phyloP scores from a whole-genome alignment of 2,113 vertebrate species.

The Neodontobutis hainanensis region DNA sequence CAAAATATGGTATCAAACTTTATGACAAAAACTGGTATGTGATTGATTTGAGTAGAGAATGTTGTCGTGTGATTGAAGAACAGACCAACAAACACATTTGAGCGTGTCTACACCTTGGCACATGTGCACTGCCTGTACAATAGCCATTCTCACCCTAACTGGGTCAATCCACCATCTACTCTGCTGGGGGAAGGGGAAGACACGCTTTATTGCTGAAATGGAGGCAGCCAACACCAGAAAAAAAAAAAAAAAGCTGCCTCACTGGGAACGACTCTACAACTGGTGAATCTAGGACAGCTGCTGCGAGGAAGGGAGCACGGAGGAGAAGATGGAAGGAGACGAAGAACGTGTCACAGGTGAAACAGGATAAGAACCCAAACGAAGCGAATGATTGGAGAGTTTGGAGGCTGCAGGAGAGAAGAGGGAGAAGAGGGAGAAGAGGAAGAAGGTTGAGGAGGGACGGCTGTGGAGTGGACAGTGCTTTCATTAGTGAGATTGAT shows the following conservation, averaged over 20 bases:
- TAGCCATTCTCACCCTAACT: slow-evolving; percentile 66
- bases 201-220: slow-evolving; percentile 46
- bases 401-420: slow-evolving; percentile 39
- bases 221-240: slow-evolving; percentile 42
- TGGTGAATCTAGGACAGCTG: slow-evolving; percentile 51
- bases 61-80: too few relatives aligned
- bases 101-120: slow-evolving; percentile 38
- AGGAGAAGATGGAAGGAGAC: slow-evolving; percentile 13
- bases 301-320: slow-evolving; percentile 10
- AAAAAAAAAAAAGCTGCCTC: slow-evolving; percentile 33
- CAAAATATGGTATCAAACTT: too few relatives aligned
- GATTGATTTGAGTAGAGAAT: too few relatives aligned
- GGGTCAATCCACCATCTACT: slow-evolving; percentile 67
- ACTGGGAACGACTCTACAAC: slow-evolving; percentile 41
- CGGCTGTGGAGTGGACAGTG: slow-evolving; percentile 65
- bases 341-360: neutral
- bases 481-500: slow-evolving; percentile 81
- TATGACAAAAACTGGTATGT: too few relatives aligned
- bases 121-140: slow-evolving; percentile 40
- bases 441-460: slow-evolving; percentile 31
- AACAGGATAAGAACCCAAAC: slow-evolving; percentile 26
- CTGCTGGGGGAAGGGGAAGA: slow-evolving; percentile 45
- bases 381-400: slow-evolving; percentile 56
- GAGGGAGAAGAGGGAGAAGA: too few relatives aligned
- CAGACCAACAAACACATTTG: neutral